phyloP scores from a whole-genome alignment of 2,888 invertebrate genomes.

The Netelia inedita region DNA sequence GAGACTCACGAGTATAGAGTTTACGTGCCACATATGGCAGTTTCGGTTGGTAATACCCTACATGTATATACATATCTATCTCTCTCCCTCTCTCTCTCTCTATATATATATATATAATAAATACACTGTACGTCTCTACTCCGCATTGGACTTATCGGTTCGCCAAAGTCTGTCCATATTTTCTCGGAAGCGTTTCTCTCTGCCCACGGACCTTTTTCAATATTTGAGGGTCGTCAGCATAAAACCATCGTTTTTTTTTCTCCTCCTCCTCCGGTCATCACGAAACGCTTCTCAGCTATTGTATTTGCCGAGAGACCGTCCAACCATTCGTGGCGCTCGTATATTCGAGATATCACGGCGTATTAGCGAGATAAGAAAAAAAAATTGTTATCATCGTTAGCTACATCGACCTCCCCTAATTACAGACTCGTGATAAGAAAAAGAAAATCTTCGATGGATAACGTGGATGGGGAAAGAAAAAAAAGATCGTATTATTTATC shows the following conservation, averaged over 20 bases:
- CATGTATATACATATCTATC: slow-evolving; percentile 8
- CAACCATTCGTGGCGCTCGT: neutral
- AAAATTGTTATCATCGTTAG: slow-evolving; percentile 13
- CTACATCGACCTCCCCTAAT: slow-evolving; percentile 2
- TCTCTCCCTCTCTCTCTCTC: neutral
- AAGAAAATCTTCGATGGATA: neutral
- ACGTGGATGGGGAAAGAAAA: neutral
- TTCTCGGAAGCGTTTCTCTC: slow-evolving; percentile 60
- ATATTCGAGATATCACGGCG: slow-evolving; percentile 45
- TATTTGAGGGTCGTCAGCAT: slow-evolving; percentile 45
- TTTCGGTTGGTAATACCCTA: slow-evolving; percentile 34
- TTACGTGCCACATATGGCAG: slow-evolving; percentile 40
- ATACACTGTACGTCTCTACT: slow-evolving; percentile 71
- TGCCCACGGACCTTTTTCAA: slow-evolving; percentile 55
- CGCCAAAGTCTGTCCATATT: slow-evolving; percentile 58
- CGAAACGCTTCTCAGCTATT: neutral
- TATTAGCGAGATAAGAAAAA: slow-evolving; percentile 15
- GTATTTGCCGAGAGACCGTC: no score
- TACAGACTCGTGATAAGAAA: neutral
- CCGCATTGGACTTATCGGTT: slow-evolving; percentile 67
- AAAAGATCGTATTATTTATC: neutral
- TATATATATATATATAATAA: neutral
- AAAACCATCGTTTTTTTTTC: slow-evolving; percentile 8
- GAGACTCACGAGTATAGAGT: slow-evolving; percentile 54
- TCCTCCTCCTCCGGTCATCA: neutral